Base-by-base conservation (phyloP, 2,888 invertebrate species). In the Callosobruchus maculatus region DNA sequence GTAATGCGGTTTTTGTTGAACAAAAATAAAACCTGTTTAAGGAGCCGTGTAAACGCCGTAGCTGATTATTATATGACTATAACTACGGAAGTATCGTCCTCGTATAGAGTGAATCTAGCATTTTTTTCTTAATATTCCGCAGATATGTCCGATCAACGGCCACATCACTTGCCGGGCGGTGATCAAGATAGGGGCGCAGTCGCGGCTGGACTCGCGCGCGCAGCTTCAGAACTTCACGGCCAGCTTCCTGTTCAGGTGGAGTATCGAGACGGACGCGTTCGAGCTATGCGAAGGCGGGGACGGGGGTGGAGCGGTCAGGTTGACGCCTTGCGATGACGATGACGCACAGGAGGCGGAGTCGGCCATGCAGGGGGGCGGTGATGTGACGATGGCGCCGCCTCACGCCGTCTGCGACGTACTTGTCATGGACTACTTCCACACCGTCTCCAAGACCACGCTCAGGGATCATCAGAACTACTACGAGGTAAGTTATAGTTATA, bases 71-170 rank as follows among this genome's bases (percentile, higher is more conserved):
- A n/a, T n/a, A n/a, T n/a, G n/a, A n/a, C n/a, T n/a, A n/a, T n/a
- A n/a, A n/a, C n/a, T n/a, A n/a, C n/a, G n/a, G n/a, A n/a, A n/a
- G n/a, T n/a, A n/a, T n/a, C n/a, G n/a, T n/a, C n/a, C n/a, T n/a
- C n/a, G n/a, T n/a, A n/a, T n/a, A 26, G 7, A 26, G 3, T 7
- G 26, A 68, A n/a, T 20, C 18, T 22, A 9, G 21, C 9, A 68
- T 68, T 21, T 68, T 31, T 76, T 83, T 84, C 20, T n/a, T n/a
- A n/a, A n/a, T n/a, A n/a, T n/a, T n/a, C n/a, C n/a, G n/a, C 72
- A 88, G 88, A 83, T 88, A 77, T 88, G 88, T 81, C 87, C 88
- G 70, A 77, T 87, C 73, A 85, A 85, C 79, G 88, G 88, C 67
- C 84, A 86, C 79, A 86, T 88, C 74, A 81, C 87, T 69, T 87